Conservation (phyloP, 2,888 invertebrate species). For the Sycophila texana region DNA sequence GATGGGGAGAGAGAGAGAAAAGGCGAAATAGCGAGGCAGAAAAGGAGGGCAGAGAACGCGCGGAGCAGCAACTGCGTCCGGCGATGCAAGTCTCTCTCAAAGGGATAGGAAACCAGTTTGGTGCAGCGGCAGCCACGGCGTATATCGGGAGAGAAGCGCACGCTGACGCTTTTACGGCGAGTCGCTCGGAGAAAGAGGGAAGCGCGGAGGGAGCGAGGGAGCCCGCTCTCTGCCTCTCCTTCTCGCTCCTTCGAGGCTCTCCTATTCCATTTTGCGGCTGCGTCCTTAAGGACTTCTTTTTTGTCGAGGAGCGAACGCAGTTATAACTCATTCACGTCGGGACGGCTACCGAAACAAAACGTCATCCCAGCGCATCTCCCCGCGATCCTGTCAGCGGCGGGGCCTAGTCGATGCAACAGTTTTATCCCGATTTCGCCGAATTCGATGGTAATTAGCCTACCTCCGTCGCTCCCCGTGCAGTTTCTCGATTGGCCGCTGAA, state of each 20-base stretch:
- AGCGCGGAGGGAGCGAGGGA: conserved; percentile 26
- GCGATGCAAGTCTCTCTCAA: conserved; percentile 47
- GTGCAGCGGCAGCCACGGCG: conserved; percentile 55
- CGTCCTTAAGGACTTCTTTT: conserved; percentile 64
- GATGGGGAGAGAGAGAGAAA: conserved; percentile 50
- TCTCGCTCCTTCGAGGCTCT: conserved; percentile 57
- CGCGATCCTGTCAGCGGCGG: not conserved
- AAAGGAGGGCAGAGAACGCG: conserved; percentile 52
- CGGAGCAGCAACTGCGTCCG: not conserved
- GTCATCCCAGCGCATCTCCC: conserved; percentile 30
- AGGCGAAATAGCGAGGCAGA: conserved; percentile 33
- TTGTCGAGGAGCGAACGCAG: conserved; percentile 54
- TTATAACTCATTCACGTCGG: conserved; percentile 63
- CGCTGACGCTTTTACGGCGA: conserved; percentile 28
- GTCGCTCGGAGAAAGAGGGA: conserved; percentile 6
- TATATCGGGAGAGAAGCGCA: conserved; percentile 4
- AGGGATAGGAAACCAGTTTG: conserved; percentile 68
- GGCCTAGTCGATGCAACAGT: too few species aligned
- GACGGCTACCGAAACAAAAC: conserved; percentile 52
- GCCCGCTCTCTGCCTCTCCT: conserved; percentile 56
- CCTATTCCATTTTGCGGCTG: conserved; percentile 64
- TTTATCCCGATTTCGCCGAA: too few species aligned
- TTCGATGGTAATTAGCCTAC: too few species aligned
- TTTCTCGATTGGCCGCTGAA: too few species aligned
- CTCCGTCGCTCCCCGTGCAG: too few species aligned